A percentile compares a stretch with the other conserved stretches of the same genome.
phyloP scores from a whole-genome alignment of 2,113 vertebrate genomes.

The Albula goreensis region DNA sequence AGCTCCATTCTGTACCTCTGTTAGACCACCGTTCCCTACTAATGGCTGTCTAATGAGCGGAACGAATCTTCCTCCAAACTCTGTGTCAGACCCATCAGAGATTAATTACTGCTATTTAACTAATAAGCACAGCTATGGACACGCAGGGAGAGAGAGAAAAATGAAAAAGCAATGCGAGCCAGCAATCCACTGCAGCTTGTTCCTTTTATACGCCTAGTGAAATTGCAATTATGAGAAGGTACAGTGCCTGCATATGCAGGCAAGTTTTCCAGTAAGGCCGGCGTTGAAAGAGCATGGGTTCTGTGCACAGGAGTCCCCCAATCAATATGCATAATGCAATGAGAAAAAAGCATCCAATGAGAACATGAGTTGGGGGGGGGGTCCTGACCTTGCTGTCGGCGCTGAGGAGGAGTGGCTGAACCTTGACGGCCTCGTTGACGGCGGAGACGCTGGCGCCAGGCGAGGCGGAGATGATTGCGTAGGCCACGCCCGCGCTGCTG shows the following conservation, averaged over 20 bases:
- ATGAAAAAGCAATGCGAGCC: neutral
- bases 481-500: constrained; percentile 80
- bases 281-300: neutral
- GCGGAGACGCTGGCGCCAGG: constrained; percentile 71
- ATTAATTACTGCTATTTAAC: constrained; percentile 34
- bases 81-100: constrained; percentile 23
- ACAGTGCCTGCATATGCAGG: neutral
- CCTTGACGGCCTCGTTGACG: constrained; percentile 82
- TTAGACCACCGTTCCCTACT: constrained; percentile 23
- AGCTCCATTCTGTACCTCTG: neutral
- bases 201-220: no score
- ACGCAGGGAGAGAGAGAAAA: neutral
- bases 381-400: constrained; percentile 80
- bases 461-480: constrained; percentile 89
- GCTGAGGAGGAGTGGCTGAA: constrained; percentile 83
- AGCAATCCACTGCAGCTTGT: neutral
- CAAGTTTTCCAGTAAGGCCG: neutral
- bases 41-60: constrained; percentile 42
- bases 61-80: constrained; percentile 37
- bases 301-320: constrained; percentile 22
- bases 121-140: constrained; percentile 21
- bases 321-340: constrained; percentile 15
- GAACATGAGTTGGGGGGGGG: neutral
- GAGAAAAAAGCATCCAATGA: neutral
- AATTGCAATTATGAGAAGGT: no score